Conservation (phyloP, 2,797 vertebrate genomes). For the Sebastes paucispinis region DNA sequence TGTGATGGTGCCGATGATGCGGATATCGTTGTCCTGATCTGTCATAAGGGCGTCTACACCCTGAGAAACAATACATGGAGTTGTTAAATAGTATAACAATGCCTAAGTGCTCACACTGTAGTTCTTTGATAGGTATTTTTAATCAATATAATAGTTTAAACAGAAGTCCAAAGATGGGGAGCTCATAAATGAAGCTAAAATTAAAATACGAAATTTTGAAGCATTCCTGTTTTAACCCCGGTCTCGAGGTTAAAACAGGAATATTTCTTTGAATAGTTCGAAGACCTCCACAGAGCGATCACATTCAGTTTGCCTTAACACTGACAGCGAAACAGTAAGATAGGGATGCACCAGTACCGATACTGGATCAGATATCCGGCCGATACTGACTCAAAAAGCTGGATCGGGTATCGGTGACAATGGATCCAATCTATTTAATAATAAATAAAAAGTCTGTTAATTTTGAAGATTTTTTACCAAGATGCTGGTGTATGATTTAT, state of each 20-base stretch:
- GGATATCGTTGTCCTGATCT: conserved; percentile 89
- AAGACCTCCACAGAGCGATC: not conserved
- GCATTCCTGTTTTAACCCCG: not conserved
- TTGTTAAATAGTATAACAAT: not conserved
- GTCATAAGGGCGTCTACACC: conserved; percentile 85
- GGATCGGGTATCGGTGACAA: too few species aligned
- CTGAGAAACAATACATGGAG: conserved; percentile 63
- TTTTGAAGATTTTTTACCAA: too few species aligned
- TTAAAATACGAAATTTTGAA: not conserved
- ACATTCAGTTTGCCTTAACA: too few species aligned
- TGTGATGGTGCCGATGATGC: conserved; percentile 95
- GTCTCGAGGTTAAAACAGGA: not conserved
- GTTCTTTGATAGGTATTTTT: not conserved
- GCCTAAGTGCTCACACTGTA: not conserved
- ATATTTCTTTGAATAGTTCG: not conserved
- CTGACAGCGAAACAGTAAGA: not conserved
- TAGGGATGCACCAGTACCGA: too few species aligned
- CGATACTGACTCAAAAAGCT: too few species aligned
- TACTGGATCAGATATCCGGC: too few species aligned
- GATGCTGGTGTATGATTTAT: too few species aligned
- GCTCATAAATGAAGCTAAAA: not conserved
- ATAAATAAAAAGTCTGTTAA: too few species aligned
- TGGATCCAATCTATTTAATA: too few species aligned
- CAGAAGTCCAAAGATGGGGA: not conserved
- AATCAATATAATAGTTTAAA: not conserved